These are phyloP conservation scores for Drosophila siamana DNA, from an alignment of 2,888 invertebrate genomes.

Conservation along the genomic window DNA sequence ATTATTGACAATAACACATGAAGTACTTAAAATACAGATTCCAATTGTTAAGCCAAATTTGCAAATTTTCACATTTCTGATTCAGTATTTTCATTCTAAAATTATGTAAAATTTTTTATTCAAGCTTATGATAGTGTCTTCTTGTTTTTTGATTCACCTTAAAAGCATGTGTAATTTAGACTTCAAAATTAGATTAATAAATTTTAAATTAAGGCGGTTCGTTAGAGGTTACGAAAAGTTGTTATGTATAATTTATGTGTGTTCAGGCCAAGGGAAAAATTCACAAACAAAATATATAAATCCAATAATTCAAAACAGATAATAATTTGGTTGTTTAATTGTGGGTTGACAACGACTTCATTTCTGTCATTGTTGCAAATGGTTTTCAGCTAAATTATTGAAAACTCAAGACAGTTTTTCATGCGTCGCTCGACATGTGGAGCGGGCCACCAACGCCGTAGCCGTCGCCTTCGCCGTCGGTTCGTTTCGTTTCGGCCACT, in stretches of 20 bases:
- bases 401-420: constrained; percentile 54
- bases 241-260: not conserved
- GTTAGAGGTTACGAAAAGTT: not conserved
- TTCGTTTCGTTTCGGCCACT: constrained; percentile 42
- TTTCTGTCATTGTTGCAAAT: constrained; percentile 60
- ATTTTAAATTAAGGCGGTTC: not conserved
- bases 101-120: too few relatives aligned
- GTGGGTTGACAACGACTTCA: constrained; percentile 24
- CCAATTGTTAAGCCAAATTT: too few relatives aligned
- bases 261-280: not conserved
- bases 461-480: not conserved
- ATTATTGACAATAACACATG: too few relatives aligned
- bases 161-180: too few relatives aligned
- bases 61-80: too few relatives aligned
- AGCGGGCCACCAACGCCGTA: constrained; percentile 53
- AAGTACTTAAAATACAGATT: too few relatives aligned
- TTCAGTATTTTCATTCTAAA: too few relatives aligned
- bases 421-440: constrained; percentile 18
- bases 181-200: too few relatives aligned
- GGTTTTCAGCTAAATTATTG: constrained; percentile 60
- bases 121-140: too few relatives aligned
- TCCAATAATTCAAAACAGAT: not conserved
- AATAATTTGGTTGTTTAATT: not conserved
- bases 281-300: not conserved
- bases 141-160: too few relatives aligned